Conservation (phyloP, 2,113 vertebrate species). For the Numenius arquata region DNA sequence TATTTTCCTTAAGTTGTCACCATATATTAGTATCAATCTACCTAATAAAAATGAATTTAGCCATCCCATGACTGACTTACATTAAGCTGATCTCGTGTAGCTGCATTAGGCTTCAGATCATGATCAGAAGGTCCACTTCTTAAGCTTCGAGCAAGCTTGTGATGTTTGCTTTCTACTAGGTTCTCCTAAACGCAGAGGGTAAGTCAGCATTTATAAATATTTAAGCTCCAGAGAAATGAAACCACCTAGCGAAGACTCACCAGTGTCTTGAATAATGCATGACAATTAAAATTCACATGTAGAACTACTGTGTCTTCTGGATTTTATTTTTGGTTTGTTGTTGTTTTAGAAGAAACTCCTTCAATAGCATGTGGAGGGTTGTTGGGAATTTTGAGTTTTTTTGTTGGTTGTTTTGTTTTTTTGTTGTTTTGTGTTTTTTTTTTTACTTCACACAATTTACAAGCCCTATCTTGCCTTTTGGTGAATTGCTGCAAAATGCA, state of each 20-base stretch:
- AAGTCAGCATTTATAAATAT: not conserved
- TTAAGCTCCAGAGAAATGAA: not conserved
- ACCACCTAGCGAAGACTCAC: not conserved
- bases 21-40: not conserved
- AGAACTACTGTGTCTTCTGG: not conserved
- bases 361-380: not conserved
- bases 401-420: not conserved
- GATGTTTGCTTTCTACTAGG: slow-evolving; percentile 97
- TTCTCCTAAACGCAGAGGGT: slow-evolving; percentile 82
- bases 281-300: not conserved
- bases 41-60: not conserved
- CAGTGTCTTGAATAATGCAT: not conserved
- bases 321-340: not conserved
- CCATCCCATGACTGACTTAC: slow-evolving; percentile 68
- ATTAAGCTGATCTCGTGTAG: slow-evolving; percentile 95
- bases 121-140: slow-evolving; percentile 96
- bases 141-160: slow-evolving; percentile 96
- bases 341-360: not conserved
- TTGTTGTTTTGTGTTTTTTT: not conserved
- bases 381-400: not conserved
- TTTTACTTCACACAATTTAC: not conserved
- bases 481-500: slow-evolving; percentile 17
- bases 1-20: not conserved
- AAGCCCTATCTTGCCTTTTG: not conserved
- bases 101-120: slow-evolving; percentile 96